phyloP scores from a whole-genome alignment of 2,888 invertebrate genomes.

The Sisyra terminalis region DNA sequence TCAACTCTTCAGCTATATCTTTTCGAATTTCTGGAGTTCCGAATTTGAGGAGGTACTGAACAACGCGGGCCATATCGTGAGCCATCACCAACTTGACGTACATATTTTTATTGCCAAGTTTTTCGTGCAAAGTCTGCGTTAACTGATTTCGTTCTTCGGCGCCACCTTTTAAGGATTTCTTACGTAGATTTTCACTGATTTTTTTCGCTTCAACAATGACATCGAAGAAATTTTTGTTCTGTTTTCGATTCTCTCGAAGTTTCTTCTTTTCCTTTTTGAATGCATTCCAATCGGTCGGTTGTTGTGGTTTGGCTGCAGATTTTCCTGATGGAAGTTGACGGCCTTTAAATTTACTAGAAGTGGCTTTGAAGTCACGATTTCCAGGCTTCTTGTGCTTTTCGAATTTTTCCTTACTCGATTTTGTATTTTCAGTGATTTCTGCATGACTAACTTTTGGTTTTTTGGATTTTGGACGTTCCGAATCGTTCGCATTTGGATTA shows the following conservation, averaged over 20 bases:
- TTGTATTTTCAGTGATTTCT: slow-evolving; percentile 4
- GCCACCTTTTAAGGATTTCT: slow-evolving; percentile 31
- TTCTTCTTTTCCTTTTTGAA: slow-evolving; percentile 62
- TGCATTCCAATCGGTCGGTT: slow-evolving; percentile 55
- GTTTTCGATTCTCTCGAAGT: slow-evolving; percentile 45
- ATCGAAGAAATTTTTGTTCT: slow-evolving; percentile 33
- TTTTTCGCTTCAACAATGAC: slow-evolving; percentile 36
- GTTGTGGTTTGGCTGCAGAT: slow-evolving; percentile 17
- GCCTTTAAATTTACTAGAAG: background rate
- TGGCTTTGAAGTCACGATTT: background rate
- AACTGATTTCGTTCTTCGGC: slow-evolving; percentile 36
- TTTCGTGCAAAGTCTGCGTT: slow-evolving; percentile 41
- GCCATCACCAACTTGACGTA: slow-evolving; percentile 56
- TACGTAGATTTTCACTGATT: slow-evolving; percentile 39
- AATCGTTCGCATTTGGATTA: too few species aligned
- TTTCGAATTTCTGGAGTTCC: slow-evolving; percentile 46
- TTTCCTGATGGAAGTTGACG: slow-evolving; percentile 6
- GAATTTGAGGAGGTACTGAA: slow-evolving; percentile 73
- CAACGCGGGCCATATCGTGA: slow-evolving; percentile 76
- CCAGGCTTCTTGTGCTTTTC: background rate
- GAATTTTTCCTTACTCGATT: slow-evolving; percentile 7
- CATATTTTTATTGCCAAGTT: slow-evolving; percentile 40
- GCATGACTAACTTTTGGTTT: too few species aligned
- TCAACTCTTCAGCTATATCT: slow-evolving; percentile 54
- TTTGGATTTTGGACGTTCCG: too few species aligned